Evolutionary conservation across 2,113 vertebrate genomes (phyloP).

Genomic region (Clarias macrocephalus): DNA sequence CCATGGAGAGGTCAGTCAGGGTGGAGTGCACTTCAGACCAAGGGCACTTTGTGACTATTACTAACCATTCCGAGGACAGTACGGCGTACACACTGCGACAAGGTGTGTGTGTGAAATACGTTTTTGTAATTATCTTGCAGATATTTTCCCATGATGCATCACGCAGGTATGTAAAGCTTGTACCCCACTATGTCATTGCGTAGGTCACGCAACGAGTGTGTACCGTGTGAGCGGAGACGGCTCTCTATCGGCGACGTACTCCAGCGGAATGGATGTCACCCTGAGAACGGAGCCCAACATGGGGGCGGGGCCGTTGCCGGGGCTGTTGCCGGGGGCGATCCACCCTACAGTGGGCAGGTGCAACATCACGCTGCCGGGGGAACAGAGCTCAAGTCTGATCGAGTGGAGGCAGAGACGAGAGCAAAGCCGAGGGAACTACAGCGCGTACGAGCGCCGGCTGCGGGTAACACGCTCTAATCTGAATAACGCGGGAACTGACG

Average conservation of each 20-base stretch:
- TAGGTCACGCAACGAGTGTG: constrained; percentile 90
- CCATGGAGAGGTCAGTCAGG: constrained; percentile 79
- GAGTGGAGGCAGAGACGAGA: constrained; percentile 97
- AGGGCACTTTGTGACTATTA: constrained; percentile 83
- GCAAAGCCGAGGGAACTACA: constrained; percentile 91
- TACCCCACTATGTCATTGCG: constrained; percentile 8
- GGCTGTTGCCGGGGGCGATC: constrained; percentile 77
- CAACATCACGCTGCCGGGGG: constrained; percentile 94
- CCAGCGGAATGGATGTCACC: constrained; percentile 93
- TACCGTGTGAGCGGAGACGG: constrained; percentile 93
- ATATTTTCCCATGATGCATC: neutral
- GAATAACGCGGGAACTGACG: too few relatives aligned
- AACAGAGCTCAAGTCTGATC: constrained; percentile 91
- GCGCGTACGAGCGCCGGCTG: constrained; percentile 90
- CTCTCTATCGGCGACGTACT: constrained; percentile 88
- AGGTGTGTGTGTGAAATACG: constrained; percentile 66
- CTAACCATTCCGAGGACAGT: constrained; percentile 84
- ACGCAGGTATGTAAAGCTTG: neutral
- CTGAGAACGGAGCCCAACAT: constrained; percentile 93
- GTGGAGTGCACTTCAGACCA: constrained; percentile 82
- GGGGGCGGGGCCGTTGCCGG: constrained; percentile 72
- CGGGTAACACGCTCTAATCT: constrained; percentile 76
- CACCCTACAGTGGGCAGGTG: constrained; percentile 92
- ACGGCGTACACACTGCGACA: constrained; percentile 84
- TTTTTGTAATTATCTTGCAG: neutral